Evolutionary conservation across 2,113 vertebrate genomes (phyloP).

Genomic region (Acrocephalus kingi): DNA sequence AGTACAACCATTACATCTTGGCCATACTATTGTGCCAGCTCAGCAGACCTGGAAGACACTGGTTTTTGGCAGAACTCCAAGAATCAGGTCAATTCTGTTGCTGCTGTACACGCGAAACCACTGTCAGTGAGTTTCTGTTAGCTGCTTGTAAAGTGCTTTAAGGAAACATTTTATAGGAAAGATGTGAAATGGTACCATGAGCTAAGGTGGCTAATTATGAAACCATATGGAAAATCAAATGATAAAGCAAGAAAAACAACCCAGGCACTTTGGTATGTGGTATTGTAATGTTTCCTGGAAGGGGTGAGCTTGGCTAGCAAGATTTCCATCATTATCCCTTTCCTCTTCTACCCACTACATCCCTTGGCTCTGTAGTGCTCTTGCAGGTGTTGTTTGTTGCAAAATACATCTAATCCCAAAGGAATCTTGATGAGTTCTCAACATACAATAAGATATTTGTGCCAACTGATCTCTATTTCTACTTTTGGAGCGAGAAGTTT

Average conservation of each 20-base stretch:
- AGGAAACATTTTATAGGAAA: background rate
- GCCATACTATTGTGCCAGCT: background rate
- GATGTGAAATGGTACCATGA: background rate
- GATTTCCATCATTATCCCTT: slow-evolving; percentile 17
- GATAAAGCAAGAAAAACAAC: slow-evolving; percentile 21
- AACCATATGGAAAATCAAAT: slow-evolving; percentile 29
- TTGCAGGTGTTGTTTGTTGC: slow-evolving; percentile 66
- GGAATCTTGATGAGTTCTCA: slow-evolving; percentile 17
- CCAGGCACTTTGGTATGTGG: background rate
- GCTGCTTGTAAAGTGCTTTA: background rate
- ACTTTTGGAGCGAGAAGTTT: background rate
- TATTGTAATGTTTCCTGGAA: slow-evolving; percentile 50
- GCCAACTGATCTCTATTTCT: background rate
- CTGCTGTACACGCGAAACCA: background rate
- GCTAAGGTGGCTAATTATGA: background rate
- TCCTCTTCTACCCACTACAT: background rate
- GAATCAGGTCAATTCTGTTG: background rate
- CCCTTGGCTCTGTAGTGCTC: background rate
- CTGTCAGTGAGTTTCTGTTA: background rate
- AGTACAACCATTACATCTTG: background rate
- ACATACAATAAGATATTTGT: background rate
- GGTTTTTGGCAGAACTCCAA: background rate
- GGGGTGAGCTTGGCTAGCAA: background rate
- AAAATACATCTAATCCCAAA: slow-evolving; percentile 12
- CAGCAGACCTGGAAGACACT: background rate